A percentile compares a stretch with the other conserved stretches of the same genome.
Evolutionary conservation across 2,797 vertebrate genomes (phyloP).

Genomic region (Buphagus erythrorhynchus): DNA sequence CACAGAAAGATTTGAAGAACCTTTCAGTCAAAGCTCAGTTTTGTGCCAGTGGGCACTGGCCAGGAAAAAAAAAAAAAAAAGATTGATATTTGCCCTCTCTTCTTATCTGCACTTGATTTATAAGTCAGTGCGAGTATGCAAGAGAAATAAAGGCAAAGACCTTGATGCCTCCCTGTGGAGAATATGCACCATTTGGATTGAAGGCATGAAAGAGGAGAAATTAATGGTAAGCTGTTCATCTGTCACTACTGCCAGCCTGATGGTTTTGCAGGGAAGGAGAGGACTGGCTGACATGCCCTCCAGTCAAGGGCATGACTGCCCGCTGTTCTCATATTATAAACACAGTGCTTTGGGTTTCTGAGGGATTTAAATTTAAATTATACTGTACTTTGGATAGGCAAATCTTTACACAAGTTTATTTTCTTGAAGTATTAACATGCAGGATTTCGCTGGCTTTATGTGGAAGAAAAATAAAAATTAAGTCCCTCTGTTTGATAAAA

Average conservation of each 20-base stretch:
- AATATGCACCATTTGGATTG: conserved; percentile 82
- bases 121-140: conserved; percentile 81
- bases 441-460: conserved; percentile 64
- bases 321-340: conserved; percentile 79
- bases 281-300: conserved; percentile 82
- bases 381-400: conserved; percentile 66
- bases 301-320: conserved; percentile 85
- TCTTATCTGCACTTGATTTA: conserved; percentile 84
- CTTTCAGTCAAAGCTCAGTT: conserved; percentile 73
- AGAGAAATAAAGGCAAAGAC: conserved; percentile 82
- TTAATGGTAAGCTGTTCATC: conserved; percentile 89
- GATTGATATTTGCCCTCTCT: conserved; percentile 80
- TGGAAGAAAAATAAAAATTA: conserved; percentile 64
- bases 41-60: conserved; percentile 70
- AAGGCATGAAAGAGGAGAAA: conserved; percentile 84
- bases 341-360: conserved; percentile 71
- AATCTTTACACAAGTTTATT: conserved; percentile 77
- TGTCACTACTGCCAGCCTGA: conserved; percentile 86
- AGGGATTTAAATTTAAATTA: conserved; percentile 80
- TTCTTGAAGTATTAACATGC: conserved; percentile 69
- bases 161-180: conserved; percentile 82
- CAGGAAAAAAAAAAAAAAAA: conserved; percentile 29
- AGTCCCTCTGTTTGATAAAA: conserved; percentile 64
- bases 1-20: conserved; percentile 71
- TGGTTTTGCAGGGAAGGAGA: conserved; percentile 76